phyloP scores from a whole-genome alignment of 2,797 vertebrate species.

The Pseudocheirus occidentalis region DNA sequence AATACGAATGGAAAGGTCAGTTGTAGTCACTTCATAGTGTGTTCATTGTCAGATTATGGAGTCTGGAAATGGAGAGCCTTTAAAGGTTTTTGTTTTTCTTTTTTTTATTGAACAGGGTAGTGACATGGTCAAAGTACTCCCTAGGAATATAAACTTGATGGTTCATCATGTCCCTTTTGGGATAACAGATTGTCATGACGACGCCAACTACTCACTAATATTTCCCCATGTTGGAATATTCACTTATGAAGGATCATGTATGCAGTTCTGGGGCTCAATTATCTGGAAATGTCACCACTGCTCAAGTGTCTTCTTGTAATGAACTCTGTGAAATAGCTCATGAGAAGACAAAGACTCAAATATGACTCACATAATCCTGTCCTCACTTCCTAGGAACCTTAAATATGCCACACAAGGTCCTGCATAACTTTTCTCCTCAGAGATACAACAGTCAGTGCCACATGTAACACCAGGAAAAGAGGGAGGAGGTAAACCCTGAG shows the following conservation, averaged over 20 bases:
- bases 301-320: neutral
- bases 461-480: neutral
- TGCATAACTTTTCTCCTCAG: neutral
- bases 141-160: neutral
- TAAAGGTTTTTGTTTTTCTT: neutral
- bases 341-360: neutral
- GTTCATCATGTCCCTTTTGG: neutral
- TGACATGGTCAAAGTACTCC: neutral
- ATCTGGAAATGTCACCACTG: neutral
- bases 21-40: neutral
- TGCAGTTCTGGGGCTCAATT: neutral
- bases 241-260: neutral
- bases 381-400: neutral
- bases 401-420: neutral
- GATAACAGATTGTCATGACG: neutral
- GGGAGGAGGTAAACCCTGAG: neutral
- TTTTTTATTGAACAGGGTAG: neutral
- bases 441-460: neutral
- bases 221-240: neutral
- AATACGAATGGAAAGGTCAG: neutral
- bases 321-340: neutral
- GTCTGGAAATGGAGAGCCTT: neutral
- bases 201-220: neutral
- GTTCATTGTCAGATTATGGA: neutral
- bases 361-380: neutral